Percentiles rank a stretch among this genome's conserved stretches.
Evolutionary conservation across 2,113 vertebrate genomes (phyloP).

Genomic region (Oplegnathus fasciatus): DNA sequence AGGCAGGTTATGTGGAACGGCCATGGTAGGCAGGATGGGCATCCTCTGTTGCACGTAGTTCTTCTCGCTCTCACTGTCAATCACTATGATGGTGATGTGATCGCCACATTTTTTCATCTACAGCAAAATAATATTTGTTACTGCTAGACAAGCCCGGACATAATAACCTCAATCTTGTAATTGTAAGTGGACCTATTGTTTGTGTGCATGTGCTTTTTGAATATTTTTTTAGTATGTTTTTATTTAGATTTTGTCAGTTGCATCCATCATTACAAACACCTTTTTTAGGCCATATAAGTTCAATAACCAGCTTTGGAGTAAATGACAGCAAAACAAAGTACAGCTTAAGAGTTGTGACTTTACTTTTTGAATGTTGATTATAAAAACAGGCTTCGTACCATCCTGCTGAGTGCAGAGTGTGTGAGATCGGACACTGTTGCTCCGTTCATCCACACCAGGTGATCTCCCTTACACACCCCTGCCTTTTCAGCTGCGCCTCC

Average conservation of each 20-base stretch:
- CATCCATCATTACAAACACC: neutral
- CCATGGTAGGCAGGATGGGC: conserved; percentile 85
- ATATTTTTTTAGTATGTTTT: neutral
- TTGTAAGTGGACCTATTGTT: neutral
- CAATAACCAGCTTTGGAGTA: neutral
- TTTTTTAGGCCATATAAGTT: neutral
- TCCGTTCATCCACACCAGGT: conserved; percentile 91
- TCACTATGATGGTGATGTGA: conserved; percentile 89
- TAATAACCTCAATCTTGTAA: neutral
- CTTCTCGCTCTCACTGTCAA: conserved; percentile 87
- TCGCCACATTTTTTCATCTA: conserved; percentile 88
- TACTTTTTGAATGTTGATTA: neutral
- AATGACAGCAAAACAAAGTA: neutral
- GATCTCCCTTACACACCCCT: conserved; percentile 86
- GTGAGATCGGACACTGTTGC: conserved; percentile 84
- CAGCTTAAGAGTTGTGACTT: neutral
- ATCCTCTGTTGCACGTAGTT: conserved; percentile 81
- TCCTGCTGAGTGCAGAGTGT: conserved; percentile 81
- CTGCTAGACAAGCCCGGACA: neutral
- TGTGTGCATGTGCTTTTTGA: neutral
- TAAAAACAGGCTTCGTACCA: conserved; percentile 78
- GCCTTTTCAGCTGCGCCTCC: conserved; percentile 89
- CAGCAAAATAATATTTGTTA: conserved; percentile 10
- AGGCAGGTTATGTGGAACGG: conserved; percentile 87
- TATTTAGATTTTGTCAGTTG: neutral